These are phyloP conservation scores for Phrixothrix hirtus DNA, from an alignment of 2,888 invertebrate genomes.

Conservation along the genomic window DNA sequence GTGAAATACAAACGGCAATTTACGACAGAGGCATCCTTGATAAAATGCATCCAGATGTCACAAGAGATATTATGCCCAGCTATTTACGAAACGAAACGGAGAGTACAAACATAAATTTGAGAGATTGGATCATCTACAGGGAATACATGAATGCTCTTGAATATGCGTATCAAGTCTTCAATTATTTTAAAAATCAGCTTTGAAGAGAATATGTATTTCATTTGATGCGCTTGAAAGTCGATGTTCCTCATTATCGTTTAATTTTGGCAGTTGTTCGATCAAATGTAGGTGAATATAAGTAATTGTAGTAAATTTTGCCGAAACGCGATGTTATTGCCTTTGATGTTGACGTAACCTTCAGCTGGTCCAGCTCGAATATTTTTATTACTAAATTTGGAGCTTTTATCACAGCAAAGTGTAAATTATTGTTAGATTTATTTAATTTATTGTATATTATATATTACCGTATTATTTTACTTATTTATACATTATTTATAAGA, in stretches of 20 bases:
- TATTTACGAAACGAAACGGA: constrained; percentile 48
- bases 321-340: constrained; percentile 14
- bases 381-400: constrained; percentile 28
- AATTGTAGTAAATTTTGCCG: constrained; percentile 19
- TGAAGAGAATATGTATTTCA: constrained; percentile 7
- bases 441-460: constrained; percentile 34
- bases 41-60: constrained; percentile 57
- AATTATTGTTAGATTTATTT: constrained; percentile 29
- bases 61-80: constrained; percentile 55
- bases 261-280: constrained; percentile 18
- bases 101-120: constrained; percentile 56
- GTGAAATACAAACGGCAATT: constrained; percentile 68
- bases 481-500: constrained; percentile 34
- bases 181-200: constrained; percentile 45
- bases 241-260: constrained; percentile 24
- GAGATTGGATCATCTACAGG: constrained; percentile 66
- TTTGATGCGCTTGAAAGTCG: constrained; percentile 15
- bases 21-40: constrained; percentile 55
- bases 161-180: constrained; percentile 60
- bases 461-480: constrained; percentile 27
- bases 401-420: constrained; percentile 33
- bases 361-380: constrained; percentile 24
- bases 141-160: constrained; percentile 67
- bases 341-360: constrained; percentile 24
- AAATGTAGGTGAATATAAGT: constrained; percentile 13